Base-by-base conservation (phyloP, 2,888 invertebrate species). In the Andrena bucephala region DNA sequence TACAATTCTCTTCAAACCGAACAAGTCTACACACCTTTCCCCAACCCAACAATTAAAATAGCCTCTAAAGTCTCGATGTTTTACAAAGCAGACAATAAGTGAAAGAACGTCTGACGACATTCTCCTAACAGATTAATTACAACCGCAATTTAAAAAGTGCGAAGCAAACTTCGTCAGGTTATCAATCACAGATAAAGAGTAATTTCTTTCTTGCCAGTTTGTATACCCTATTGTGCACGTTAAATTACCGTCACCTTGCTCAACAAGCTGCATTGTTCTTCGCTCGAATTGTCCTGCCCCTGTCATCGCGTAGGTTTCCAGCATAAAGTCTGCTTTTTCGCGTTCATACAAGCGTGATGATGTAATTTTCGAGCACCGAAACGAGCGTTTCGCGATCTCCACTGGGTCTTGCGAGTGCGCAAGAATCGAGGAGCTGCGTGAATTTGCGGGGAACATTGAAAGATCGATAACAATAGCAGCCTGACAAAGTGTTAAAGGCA, bases 221-320 rank as follows among this genome's bases (percentile, higher is more conserved):
- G 67, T 57, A 80, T 33, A 54, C 50, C n/a, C 71, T 36, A 83
- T 84, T 78, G 75, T 82, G 24, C 66, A 8, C 52, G 77, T 57
- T 74, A 77, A 89, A 89, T 89, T 84, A 81, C 81, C 80, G 83
- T 85, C 83, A 81, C 72, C 81, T 87, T 84, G 77, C 79, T 85
- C 87, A 86, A 89, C 78, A 78, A 78, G 84, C 72, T 57, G 76
- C 63, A 88, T 89, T 90, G 89, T 90, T 87, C 87, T 73, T 63
- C 16, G 71, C 10, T 29, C 76, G 83, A 85, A 89, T 86, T 78
- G 77, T 85, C 79, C 77, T 70, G 75, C 57, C 57, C 52, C 59
- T 54, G 63, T 60, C 62, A 36, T 33, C 78, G 89, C 87, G 89
- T 91, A 87, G 90, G 90, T 81, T 86, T 86, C 66, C 81, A 57